Evolutionary conservation across 2,888 invertebrate genomes (phyloP).

Genomic region (Ophion ventricosus): DNA sequence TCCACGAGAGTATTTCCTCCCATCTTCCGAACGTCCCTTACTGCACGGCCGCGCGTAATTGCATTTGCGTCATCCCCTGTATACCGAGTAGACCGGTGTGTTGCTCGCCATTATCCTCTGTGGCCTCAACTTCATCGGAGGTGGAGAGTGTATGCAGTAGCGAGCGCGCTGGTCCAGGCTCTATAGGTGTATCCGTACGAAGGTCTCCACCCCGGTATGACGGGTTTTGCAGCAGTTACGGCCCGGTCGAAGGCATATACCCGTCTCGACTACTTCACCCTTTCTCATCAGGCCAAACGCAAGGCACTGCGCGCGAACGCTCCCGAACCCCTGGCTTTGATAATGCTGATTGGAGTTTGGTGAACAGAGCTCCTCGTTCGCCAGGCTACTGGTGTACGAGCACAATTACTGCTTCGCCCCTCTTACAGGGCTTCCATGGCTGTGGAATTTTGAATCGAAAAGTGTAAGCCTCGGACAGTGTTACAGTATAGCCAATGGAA

Average conservation of each 20-base stretch:
- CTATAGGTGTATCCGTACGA: constrained; percentile 37
- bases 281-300: constrained; percentile 69
- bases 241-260: constrained; percentile 31
- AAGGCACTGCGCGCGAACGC: constrained; percentile 51
- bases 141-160: constrained; percentile 20
- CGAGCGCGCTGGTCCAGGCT: constrained; percentile 39
- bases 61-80: constrained; percentile 75
- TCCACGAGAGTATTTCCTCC: constrained; percentile 39
- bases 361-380: constrained; percentile 65
- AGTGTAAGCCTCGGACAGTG: constrained; percentile 27
- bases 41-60: constrained; percentile 73
- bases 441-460: background rate
- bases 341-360: constrained; percentile 79
- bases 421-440: constrained; percentile 66
- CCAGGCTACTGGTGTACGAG: constrained; percentile 56
- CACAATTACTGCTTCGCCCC: constrained; percentile 73
- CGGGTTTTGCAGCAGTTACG: constrained; percentile 51
- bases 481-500: constrained; percentile 11
- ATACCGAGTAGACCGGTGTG: constrained; percentile 66
- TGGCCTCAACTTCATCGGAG: constrained; percentile 65
- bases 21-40: constrained; percentile 53
- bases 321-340: constrained; percentile 72
- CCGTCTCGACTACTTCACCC: constrained; percentile 61
- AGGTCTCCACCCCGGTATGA: constrained; percentile 37
- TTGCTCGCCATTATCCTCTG: constrained; percentile 73